Evolutionary conservation across 2,113 vertebrate genomes (phyloP), one percentile per base, ranked within the genome.

Genomic region (Sylvia atricapilla): DNA sequence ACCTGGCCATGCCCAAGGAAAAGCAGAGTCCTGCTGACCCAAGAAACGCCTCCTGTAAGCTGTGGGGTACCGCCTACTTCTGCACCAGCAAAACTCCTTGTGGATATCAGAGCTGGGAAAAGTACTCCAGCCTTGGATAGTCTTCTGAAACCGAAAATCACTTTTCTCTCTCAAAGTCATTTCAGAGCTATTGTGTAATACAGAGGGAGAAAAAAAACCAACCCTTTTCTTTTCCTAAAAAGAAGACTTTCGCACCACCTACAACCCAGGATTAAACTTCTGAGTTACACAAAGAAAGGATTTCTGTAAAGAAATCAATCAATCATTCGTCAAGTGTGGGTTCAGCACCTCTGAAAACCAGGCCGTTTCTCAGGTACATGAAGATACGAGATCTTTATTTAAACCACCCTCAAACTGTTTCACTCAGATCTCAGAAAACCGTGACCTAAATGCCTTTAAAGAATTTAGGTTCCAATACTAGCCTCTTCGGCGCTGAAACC

Each of bases 311-410:
- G 89, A 93, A 95, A 87, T 69, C 93, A 89, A 72, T 96, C 95
- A 97, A 95, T 95, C 95, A 94, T 90, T 87, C 5, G n/a, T 87
- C 72, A 75, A 93, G 84, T 93, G 89, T 94, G 91, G 93, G 94
- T 96, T 94, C 96, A 96, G 93, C 88, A 92, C 94, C 95, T 97
- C 92, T 84, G 73, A 96, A 96, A 95, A 96, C 83, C 90, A 95
- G 93, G 94, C 83, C 86, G 0, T 72, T 93, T 96, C 90, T 89
- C 95, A 95, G 92, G 93, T 96, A 96, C 95, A 92, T 9, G 49
- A 56, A 88, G 93, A 90, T 11, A 93, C 3, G 27, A 93, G 84
- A 85, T 84, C 87, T 93, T 90, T 92, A 84, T 94, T 94, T 95
- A 96, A 94, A 94, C 83, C 83, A 90, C 41, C 69, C 68, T 46